Conservation (phyloP, 37 sponge, comb jelly and placozoan species). For the Agelas oroides region DNA sequence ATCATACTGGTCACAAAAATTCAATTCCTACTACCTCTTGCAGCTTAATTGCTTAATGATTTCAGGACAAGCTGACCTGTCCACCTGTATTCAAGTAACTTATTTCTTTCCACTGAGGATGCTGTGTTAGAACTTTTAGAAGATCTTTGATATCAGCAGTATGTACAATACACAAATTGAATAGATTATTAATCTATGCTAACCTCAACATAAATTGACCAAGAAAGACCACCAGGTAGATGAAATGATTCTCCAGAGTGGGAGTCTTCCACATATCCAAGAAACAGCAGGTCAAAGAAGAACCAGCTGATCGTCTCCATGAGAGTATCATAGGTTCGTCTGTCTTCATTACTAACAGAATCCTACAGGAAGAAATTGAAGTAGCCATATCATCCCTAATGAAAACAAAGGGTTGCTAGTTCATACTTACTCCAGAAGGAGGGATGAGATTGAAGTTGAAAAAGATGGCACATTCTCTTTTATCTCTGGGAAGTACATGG, state of each 20-base stretch:
- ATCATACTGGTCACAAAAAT: no score
- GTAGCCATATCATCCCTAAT: no score
- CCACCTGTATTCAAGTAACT: no score
- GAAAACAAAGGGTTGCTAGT: no score
- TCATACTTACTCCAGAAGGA: constrained; percentile 12
- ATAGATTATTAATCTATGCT: background rate
- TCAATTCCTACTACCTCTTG: no score
- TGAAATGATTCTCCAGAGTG: constrained; percentile 52
- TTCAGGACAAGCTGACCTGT: no score
- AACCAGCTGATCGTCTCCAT: constrained; percentile 62
- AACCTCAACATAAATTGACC: constrained; percentile 70
- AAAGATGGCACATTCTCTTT: constrained; percentile 31
- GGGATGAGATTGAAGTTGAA: constrained; percentile 61
- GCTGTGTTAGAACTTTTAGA: no score
- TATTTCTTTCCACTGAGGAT: no score
- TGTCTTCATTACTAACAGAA: constrained; percentile 1
- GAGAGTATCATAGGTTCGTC: constrained; percentile 26
- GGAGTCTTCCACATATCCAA: constrained; percentile 75
- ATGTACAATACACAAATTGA: no score
- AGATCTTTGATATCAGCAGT: no score
- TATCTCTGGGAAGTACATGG: background rate
- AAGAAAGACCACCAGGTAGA: constrained; percentile 46
- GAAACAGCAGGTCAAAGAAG: constrained; percentile 57
- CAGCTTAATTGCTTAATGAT: no score
- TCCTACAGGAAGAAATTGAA: no score